Percentiles rank a stretch among this genome's conserved stretches.
phyloP scores from a whole-genome alignment of 2,888 invertebrate genomes.

The Drosophila mettleri region DNA sequence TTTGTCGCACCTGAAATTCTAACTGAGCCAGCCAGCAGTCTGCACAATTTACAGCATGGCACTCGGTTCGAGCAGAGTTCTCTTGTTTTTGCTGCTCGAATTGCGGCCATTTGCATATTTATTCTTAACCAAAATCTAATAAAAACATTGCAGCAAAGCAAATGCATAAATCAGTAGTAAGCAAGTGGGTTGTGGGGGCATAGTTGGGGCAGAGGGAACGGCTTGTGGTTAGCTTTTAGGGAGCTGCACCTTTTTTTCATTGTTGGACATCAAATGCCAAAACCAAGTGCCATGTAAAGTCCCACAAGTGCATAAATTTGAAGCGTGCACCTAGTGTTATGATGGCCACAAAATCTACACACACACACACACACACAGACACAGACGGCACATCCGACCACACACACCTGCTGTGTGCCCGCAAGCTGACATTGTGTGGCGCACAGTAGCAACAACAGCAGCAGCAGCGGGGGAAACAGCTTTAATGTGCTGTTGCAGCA shows the following conservation, averaged over 20 bases:
- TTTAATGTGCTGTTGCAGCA: slow-evolving; percentile 43
- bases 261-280: slow-evolving; percentile 33
- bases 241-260: neutral
- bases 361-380: slow-evolving; percentile 13
- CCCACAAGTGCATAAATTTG: slow-evolving; percentile 77
- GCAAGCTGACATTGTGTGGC: slow-evolving; percentile 40
- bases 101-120: slow-evolving; percentile 53
- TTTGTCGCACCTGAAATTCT: slow-evolving; percentile 36
- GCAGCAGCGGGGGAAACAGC: slow-evolving; percentile 1
- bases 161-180: slow-evolving; percentile 62
- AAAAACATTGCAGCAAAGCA: slow-evolving; percentile 62
- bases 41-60: too few relatives aligned
- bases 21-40: slow-evolving; percentile 3
- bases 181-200: neutral
- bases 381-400: slow-evolving; percentile 13
- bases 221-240: neutral
- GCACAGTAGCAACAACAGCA: slow-evolving; percentile 13
- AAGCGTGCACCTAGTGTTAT: slow-evolving; percentile 61
- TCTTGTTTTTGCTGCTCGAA: slow-evolving; percentile 24
- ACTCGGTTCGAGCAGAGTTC: neutral
- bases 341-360: slow-evolving; percentile 33
- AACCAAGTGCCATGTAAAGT: slow-evolving; percentile 56
- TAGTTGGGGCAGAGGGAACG: neutral
- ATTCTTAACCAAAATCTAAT: slow-evolving; percentile 67
- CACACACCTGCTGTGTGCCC: slow-evolving; percentile 34